phyloP scores from a whole-genome alignment of 2,797 vertebrate species.

The Neosalanx taihuensis region DNA sequence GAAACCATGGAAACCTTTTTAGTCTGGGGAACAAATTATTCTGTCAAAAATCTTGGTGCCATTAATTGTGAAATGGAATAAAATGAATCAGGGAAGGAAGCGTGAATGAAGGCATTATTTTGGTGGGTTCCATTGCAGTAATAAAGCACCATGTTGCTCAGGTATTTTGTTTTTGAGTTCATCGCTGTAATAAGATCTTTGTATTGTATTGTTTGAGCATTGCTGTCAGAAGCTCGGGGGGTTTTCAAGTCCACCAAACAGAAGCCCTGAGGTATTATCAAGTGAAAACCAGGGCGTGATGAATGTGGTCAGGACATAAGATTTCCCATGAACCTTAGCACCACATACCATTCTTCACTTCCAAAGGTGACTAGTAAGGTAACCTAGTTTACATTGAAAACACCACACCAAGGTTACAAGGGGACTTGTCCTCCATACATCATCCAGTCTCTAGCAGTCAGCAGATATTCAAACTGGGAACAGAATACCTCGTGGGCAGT shows the following conservation, averaged over 20 bases:
- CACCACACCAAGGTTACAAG: conserved; percentile 58
- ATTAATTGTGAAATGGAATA: too few relatives aligned
- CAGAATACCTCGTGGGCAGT: conserved; percentile 42
- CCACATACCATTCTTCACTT: conserved; percentile 32
- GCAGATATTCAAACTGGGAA: conserved; percentile 46
- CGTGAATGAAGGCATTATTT: too few relatives aligned
- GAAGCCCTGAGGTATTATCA: conserved; percentile 11
- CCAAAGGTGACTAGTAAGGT: conserved; percentile 51
- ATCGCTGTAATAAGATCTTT: too few relatives aligned
- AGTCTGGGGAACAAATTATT: neutral
- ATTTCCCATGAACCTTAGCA: conserved; percentile 45
- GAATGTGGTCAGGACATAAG: conserved; percentile 46
- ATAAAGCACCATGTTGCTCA: too few relatives aligned
- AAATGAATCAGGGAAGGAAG: too few relatives aligned
- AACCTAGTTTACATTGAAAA: conserved; percentile 67
- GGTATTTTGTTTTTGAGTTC: too few relatives aligned
- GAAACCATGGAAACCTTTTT: neutral
- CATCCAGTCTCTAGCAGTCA: conserved; percentile 49
- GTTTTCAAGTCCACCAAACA: conserved; percentile 4
- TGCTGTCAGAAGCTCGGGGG: neutral
- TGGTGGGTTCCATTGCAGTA: too few relatives aligned
- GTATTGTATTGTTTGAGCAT: neutral
- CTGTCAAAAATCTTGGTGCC: too few relatives aligned
- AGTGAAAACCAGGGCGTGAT: conserved; percentile 35
- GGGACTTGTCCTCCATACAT: conserved; percentile 66